Evolutionary conservation across 2,888 invertebrate genomes (phyloP).

Genomic region (Rotaria sp.): DNA sequence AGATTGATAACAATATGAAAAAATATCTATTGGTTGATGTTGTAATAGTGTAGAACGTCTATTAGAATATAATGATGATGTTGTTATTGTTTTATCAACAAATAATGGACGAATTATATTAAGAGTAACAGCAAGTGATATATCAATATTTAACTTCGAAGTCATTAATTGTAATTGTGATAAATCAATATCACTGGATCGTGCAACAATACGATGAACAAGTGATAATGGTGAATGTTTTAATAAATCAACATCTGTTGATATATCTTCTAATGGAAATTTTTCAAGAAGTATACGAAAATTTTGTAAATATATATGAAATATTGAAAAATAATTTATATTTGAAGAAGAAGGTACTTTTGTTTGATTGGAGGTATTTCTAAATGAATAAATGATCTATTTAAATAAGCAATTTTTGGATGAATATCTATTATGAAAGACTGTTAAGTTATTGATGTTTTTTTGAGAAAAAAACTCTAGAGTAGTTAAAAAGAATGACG

Average conservation of each 20-base stretch:
- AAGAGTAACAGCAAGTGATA: constrained; percentile 6
- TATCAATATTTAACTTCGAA: background rate
- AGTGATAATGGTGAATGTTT: constrained; percentile 3
- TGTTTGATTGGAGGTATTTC: background rate
- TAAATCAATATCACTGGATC: constrained; percentile 21
- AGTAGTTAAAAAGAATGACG: too few relatives aligned
- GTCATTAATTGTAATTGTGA: background rate
- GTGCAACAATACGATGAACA: background rate
- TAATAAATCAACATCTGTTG: background rate
- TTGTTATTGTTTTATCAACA: background rate
- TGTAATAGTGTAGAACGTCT: background rate
- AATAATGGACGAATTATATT: constrained; percentile 12
- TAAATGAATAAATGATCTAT: background rate
- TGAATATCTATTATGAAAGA: too few relatives aligned
- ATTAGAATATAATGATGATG: background rate
- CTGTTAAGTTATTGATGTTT: too few relatives aligned
- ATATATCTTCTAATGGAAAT: background rate
- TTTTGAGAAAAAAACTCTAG: too few relatives aligned
- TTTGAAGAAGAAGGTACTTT: background rate
- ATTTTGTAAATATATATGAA: background rate
- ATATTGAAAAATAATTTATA: constrained; percentile 19
- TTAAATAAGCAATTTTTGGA: background rate
- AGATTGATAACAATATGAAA: background rate
- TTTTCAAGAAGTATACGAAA: constrained; percentile 9
- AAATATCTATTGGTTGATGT: background rate